These are phyloP conservation scores for Aleiodes leptofemur DNA, from an alignment of 2,888 invertebrate genomes.

Conservation along the genomic window DNA sequence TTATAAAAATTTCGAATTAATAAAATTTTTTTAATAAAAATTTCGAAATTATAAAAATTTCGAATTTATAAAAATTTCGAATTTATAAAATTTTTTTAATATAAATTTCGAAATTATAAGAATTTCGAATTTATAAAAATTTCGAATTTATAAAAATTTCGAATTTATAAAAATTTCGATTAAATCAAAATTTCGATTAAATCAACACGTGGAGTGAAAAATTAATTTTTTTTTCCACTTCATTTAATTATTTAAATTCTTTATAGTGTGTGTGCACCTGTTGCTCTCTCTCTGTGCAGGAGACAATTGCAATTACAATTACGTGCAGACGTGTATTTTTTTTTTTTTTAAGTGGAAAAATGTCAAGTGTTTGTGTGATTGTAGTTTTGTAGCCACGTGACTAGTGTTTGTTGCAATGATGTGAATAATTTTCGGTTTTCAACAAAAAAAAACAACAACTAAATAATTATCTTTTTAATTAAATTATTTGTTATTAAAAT, in stretches of 20 bases:
- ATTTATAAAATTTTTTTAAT: not conserved
- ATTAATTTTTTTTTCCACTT: not conserved
- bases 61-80: not conserved
- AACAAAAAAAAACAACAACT: not conserved
- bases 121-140: too few relatives aligned
- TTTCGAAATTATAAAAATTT: not conserved
- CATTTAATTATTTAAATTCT: too few relatives aligned
- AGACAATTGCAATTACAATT: too few relatives aligned
- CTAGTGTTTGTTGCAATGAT: not conserved
- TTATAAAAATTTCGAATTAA: not conserved
- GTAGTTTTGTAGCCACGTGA: not conserved
- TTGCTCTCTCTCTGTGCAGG: not conserved
- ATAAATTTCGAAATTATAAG: too few relatives aligned
- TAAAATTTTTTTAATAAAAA: not conserved
- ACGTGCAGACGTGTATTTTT: not conserved
- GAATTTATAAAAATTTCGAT: not conserved
- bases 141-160: not conserved
- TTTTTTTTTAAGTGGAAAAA: not conserved
- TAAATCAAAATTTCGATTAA: not conserved
- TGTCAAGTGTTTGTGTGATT: not conserved
- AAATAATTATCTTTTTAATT: not conserved
- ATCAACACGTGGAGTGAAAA: not conserved
- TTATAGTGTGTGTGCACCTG: not conserved
- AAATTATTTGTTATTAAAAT: constrained; percentile 59
- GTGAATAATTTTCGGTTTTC: not conserved